Conservation (phyloP, 2,113 vertebrate species). For the Centropristis striata region DNA sequence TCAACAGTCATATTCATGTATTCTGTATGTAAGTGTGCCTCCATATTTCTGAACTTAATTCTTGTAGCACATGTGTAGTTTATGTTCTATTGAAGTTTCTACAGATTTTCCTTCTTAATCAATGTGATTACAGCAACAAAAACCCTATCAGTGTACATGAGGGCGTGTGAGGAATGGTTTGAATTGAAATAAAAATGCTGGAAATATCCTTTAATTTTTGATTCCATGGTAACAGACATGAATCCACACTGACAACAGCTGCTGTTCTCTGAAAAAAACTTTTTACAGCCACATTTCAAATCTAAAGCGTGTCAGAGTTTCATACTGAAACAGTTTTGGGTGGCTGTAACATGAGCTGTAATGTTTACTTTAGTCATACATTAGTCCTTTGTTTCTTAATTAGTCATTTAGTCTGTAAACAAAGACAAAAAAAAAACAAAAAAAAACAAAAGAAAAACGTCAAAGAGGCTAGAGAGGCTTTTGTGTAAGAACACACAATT, state of each 20-base stretch:
- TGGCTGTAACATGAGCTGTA: background rate
- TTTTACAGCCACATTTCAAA: background rate
- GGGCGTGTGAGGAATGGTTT: no score
- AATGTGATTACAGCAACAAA: no score
- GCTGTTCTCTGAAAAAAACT: background rate
- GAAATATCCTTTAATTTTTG: background rate
- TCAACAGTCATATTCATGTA: background rate
- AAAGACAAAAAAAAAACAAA: background rate
- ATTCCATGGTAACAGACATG: background rate
- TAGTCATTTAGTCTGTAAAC: constrained; percentile 24
- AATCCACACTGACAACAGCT: background rate
- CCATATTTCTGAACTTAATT: no score
- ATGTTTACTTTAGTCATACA: background rate
- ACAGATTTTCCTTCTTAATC: no score
- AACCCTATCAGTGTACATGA: no score
- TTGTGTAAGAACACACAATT: no score
- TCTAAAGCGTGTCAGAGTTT: background rate
- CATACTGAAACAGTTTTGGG: background rate
- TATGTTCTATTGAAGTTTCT: no score
- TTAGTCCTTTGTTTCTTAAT: background rate
- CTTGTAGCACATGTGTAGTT: no score
- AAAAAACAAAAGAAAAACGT: background rate
- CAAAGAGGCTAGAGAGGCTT: background rate
- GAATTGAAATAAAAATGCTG: no score
- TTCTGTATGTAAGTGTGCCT: background rate